Evolutionary conservation across 2,797 vertebrate genomes (phyloP), one percentile per base, ranked within the genome.

Genomic region (Corythornis leucogaster): DNA sequence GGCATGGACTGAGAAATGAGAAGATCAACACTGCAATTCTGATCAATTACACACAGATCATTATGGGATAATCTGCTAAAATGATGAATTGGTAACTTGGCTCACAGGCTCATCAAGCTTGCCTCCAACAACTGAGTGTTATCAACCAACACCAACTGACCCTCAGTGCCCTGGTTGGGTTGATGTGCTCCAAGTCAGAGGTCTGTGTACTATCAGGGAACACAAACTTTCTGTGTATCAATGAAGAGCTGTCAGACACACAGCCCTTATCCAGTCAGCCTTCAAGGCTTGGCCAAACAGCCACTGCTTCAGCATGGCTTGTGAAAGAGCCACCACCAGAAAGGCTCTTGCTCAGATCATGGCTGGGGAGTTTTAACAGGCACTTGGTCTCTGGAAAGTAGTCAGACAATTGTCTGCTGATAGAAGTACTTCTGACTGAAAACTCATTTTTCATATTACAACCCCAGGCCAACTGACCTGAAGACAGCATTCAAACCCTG

Each of bases 401-500:
- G 25, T n/a, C 54, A 82, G 46, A 28, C 19, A 43, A 12, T 3
- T 17, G 7, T 21, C 63, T 76, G 51, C 42, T 66, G 68, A 42
- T 28, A 31, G 4, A 50, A 66, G 24, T 5, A 24, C 33, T 79
- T 35, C 45, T 76, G n/a, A 62, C 30, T 38, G 76, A 89, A 93
- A 50, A 9, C 28, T 45, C 25, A 12, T 77, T 73, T 79, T 74
- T 54, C 22, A 15, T 22, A 69, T 64, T 62, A 22, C 28, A 76
- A 4, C 46, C 30, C 9, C 17, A 12, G 0, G 0, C 16, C 3
- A 3, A 31, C 22, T 38, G 42, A 70, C 58, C 58, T 22, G 30
- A 79, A 55, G 1, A 2, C 16, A 48, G 54, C 70, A 9, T 22
- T 77, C 40, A 20, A 26, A 58, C 19, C 28, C 51, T 2, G 0